Evolutionary conservation across 2,113 vertebrate species (phyloP).

Genomic region (Seriola rivoliana): DNA sequence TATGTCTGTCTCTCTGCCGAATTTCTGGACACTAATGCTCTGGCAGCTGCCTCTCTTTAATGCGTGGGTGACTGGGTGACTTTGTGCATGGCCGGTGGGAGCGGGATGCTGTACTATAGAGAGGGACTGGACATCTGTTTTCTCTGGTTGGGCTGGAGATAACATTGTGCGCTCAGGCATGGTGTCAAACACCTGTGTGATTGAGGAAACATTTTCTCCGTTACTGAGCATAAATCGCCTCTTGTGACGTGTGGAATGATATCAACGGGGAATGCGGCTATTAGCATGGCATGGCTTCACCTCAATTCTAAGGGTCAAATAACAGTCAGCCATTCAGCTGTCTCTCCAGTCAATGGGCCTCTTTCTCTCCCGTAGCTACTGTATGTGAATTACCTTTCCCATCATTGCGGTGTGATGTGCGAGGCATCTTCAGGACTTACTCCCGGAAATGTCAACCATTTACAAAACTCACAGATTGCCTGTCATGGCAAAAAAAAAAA

Average conservation of each 20-base stretch:
- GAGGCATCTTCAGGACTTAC: conserved; percentile 61
- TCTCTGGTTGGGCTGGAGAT: conserved; percentile 56
- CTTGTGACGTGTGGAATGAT: conserved; percentile 39
- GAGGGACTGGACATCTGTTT: conserved; percentile 73
- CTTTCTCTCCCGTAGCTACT: conserved; percentile 37
- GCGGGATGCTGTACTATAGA: conserved; percentile 38
- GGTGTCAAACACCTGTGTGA: conserved; percentile 70
- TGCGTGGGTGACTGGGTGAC: conserved; percentile 71
- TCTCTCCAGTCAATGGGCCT: conserved; percentile 47
- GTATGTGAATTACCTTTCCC: conserved; percentile 68
- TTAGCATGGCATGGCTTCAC: conserved; percentile 63
- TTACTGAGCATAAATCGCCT: conserved; percentile 57
- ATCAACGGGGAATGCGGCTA: conserved; percentile 41
- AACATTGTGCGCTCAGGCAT: conserved; percentile 59
- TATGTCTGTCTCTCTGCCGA: conserved; percentile 69
- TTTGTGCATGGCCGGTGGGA: conserved; percentile 57
- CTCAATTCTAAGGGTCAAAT: conserved; percentile 69
- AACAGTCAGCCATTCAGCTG: conserved; percentile 61
- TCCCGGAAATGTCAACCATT: conserved; percentile 82
- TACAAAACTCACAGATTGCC: conserved; percentile 71
- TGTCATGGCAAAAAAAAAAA: conserved; percentile 65
- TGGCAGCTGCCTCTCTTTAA: conserved; percentile 74
- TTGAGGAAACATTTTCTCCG: conserved; percentile 52
- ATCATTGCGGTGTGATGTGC: conserved; percentile 36
- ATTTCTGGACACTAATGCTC: conserved; percentile 78